Evolutionary conservation across 2,888 invertebrate genomes (phyloP), one percentile per base, ranked within the genome.

Genomic region (Synergus umbraculus): DNA sequence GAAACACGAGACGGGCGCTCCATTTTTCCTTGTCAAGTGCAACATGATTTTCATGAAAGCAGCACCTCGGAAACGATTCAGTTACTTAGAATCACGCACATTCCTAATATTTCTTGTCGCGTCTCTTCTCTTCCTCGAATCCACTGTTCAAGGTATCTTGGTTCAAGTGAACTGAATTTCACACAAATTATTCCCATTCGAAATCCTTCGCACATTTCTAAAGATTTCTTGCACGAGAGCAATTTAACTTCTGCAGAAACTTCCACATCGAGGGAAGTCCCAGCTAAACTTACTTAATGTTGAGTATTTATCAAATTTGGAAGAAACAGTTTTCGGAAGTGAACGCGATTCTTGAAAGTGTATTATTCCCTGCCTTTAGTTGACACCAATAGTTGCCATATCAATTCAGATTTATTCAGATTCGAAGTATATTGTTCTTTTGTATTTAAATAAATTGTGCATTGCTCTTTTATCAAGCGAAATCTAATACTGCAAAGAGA

Each of bases 21-120:
- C 73, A 73, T 73, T 73, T 73, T 73, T 73, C 73, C 73, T 73
- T 73, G 73, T 73, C 73, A 54, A 37, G 73, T 73, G 73, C 54
- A 73, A 73, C 73, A 73, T 54, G 73, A 73, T 73, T 73, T 73
- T 73, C 73, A 73, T 73, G 73, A 73, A 73, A 73, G 73, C 54
- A 73, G 73, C 54, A 73, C 73, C 54, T 54, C 54, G 49, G 54
- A 54, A 49, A 73, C 73, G 73, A 73, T 73, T 73, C 73, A 73
- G 73, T 73, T 73, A 73, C 73, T 73, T 73, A 37, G 54, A 73
- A 73, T 73, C 73, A 73, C 73, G 73, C 73, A 73, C 73, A 73
- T 73, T 73, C 73, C 73, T 54, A 73, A 73, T 73, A 73, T 73
- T 73, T 73, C 73, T 73, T 73, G 73, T 73, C 73, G 37, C 73